Base-by-base conservation (phyloP, 2,113 vertebrate genomes). In the Tautogolabrus adspersus region DNA sequence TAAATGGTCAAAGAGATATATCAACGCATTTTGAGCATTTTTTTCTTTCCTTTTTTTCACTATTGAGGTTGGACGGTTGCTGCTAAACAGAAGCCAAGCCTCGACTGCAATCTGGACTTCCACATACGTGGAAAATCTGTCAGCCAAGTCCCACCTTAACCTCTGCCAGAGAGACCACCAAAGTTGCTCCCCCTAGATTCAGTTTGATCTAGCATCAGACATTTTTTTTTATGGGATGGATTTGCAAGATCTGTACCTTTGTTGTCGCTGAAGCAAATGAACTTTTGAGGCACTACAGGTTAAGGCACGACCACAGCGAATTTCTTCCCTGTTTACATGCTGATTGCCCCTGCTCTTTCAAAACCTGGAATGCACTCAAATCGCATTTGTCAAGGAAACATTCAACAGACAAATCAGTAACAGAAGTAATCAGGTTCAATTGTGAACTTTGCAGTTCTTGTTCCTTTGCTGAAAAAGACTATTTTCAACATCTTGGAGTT, bases 221-320 rank as follows among this genome's bases (percentile, higher is more conserved):
- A 2, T 23, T 56, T 56, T 56, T 12, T 23, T 56, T 11, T 15
- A 56, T 75, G 63, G 63, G 63, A 66, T 75, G 72, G 54, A 46
- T 66, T 77, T 77, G 75, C 42, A 75, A 75, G 62, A 66, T 66
- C 40, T 73, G 77, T 52, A n/a, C 8, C 63, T 58, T 49, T 80
- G 62, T 57, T 74, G 47, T 47, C 5, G 42, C 56, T 21, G 21
- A 52, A 38, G 21, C 26, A 72, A 65, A 30, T 37, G 52, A 57
- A 46, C 60, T 55, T 47, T 21, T 75, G 47, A 68, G 30, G 38
- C 78, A 81, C 51, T 81, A 75, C 19, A 69, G 64, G 57, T 61
- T 75, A 55, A 56, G 57, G 56, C 70, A 80, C 58, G 23, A 42
- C 21, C 61, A 74, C 34, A 67, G 64, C 5, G 8, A 68, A 54